Evolutionary conservation across 53 echinoderm and acorn worm species (phyloP), one percentile per base, ranked within the genome.

Genomic region (Henricia sp.): DNA sequence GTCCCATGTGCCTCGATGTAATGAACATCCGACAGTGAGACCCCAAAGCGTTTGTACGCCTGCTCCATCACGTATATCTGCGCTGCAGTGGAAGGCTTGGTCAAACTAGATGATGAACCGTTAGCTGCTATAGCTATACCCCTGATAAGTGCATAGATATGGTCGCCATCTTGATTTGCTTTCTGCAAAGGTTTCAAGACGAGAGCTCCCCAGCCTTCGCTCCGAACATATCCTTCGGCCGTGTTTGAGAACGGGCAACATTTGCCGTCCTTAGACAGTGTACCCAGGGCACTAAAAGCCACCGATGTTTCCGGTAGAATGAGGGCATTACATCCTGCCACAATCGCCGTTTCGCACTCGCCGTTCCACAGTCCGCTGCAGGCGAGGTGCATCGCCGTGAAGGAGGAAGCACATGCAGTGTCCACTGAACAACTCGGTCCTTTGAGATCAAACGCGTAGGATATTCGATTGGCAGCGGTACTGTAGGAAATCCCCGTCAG

Each of bases 1-100:
- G 96, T 96, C 1, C 96, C 96, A 34, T 96, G 96, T 42, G 96
- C 96, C 37, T 96, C 96, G 1, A 96, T 72, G 37, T 77, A 96
- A 40, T 91, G 67, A 0, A 96, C 96, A 33, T 74, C 68, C 19
- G 73, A 86, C 82, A 93, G 87, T 40, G 86, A 74, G 1, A 93
- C 69, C 69, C 70, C 84, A 39, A 89, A 91, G 55, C 83, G 86
- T 14, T 91, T 60, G 62, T 96, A 96, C 0, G 93, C 86, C 6
- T 89, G 84, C 52, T 89, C 84, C 91, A 93, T 93, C 32, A 93
- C 71, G 23, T 14, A 48, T 28, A 78, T 78, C 60, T 93, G 93
- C 8, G 92, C 93, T 27, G 91, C 41, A 2, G 53, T 30, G 8
- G 87, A 89, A 5, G 96, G 96, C 93, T 89, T 96, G 29, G 96